Conservation (phyloP, 2,888 invertebrate genomes). For the Orchesellides sinensis region DNA sequence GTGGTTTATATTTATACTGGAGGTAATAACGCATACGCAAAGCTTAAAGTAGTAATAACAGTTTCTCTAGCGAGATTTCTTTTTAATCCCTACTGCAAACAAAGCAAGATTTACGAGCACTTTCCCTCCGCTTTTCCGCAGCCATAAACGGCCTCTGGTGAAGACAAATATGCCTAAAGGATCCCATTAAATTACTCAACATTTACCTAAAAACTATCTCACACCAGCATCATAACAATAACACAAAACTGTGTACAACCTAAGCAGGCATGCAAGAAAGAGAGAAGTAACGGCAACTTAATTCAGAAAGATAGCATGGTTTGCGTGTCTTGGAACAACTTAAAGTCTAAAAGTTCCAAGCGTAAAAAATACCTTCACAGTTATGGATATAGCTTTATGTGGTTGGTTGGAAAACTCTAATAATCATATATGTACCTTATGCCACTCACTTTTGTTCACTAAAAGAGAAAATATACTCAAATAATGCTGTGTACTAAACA, state of each 20-base stretch:
- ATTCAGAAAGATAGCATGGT: slow-evolving; percentile 37
- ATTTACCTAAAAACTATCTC: slow-evolving; percentile 34
- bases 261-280: too few relatives aligned
- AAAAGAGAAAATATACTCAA: not conserved
- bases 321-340: slow-evolving; percentile 26
- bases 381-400: not conserved
- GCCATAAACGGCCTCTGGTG: slow-evolving; percentile 41
- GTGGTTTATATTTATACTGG: too few relatives aligned
- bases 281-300: slow-evolving; percentile 26
- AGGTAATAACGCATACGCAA: not conserved
- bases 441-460: not conserved
- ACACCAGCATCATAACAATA: slow-evolving; percentile 32
- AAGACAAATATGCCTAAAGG: slow-evolving; percentile 55
- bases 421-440: not conserved
- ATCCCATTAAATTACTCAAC: slow-evolving; percentile 54
- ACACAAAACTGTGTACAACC: slow-evolving; percentile 4
- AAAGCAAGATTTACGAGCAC: slow-evolving; percentile 66
- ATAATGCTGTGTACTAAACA: not conserved
- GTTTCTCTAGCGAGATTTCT: slow-evolving; percentile 10
- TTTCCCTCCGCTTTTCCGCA: slow-evolving; percentile 32
- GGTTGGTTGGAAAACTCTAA: not conserved
- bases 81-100: slow-evolving; percentile 59
- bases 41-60: too few relatives aligned
- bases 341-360: slow-evolving; percentile 21
- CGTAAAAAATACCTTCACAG: slow-evolving; percentile 1